Base-by-base conservation (phyloP, 2,797 vertebrate genomes). In the Sebastes cheni region DNA sequence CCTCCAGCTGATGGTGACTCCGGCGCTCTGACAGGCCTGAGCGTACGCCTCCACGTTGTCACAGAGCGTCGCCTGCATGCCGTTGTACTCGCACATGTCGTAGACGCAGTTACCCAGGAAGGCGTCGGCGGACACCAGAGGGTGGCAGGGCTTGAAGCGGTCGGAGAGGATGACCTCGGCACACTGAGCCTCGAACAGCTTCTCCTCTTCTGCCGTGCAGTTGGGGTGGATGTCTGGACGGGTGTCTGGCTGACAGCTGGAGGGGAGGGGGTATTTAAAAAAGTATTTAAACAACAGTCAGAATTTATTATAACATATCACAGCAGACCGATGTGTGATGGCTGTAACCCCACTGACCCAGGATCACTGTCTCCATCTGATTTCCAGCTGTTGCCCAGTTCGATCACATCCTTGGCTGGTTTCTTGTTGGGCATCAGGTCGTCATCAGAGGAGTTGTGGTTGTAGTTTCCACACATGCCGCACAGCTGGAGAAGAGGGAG, bases 401-500 rank as follows among this genome's bases (percentile, higher is more conserved):
- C 91, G 2, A 89, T 89, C 13, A 77, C 94, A 22, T 96, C 93
- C 55, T 92, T 86, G 6, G 96, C 96, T 27, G 95, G 92, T 5
- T 90, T 86, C 0, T 95, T 95, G 14, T 92, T 79, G 18, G 97
- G 94, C 95, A 95, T 97, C 82, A 95, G 84, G 71, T 96, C 89
- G 29, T 98, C 97, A 7, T 97, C 97, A 1, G 86, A 81, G 3
- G 82, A 42, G 72, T 96, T 78, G 1, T 88, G 80, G 5, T 97
- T 97, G 92, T 96, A 97, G 89, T 97, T 97, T 0, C 97, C 97
- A 0, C 97, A 98, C 92, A 97, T 93, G 8, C 97, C 97, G 1
- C 97, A 98, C 42, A 97, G 90, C 97, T 97, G 70, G 16, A 80
- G 36, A 61, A 13, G 6, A 73, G n/a, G 22, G 9, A 42, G 4